These are phyloP conservation scores for Lepidocyrtinus sp. DNA, from an alignment of 2,888 invertebrate genomes.

Conservation along the genomic window DNA sequence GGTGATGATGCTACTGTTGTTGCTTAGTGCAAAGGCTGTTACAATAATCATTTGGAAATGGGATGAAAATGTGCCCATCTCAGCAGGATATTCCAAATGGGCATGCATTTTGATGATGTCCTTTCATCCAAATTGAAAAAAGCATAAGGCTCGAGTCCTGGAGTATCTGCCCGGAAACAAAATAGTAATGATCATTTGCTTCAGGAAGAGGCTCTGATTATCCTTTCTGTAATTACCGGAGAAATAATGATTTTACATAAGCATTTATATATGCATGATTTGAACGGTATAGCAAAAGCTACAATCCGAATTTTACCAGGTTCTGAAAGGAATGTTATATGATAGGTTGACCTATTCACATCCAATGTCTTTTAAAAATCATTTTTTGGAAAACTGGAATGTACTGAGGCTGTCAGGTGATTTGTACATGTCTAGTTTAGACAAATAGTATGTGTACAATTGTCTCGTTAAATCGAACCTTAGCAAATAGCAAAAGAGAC, in stretches of 20 bases:
- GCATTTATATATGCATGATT: no score
- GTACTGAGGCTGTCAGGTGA: background rate
- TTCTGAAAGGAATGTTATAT: no score
- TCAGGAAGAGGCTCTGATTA: slow-evolving; percentile 10
- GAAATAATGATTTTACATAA: no score
- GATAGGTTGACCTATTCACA: no score
- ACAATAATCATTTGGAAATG: slow-evolving; percentile 44
- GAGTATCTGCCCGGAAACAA: slow-evolving; percentile 34
- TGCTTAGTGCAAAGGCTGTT: slow-evolving; percentile 19
- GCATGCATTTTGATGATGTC: slow-evolving; percentile 19
- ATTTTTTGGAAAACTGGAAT: no score
- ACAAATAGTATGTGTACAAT: no score
- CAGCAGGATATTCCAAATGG: slow-evolving; percentile 28
- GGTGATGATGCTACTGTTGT: background rate
- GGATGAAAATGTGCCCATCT: slow-evolving; percentile 32
- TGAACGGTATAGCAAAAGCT: no score
- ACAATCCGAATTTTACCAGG: no score
- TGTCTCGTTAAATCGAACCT: no score
- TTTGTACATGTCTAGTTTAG: background rate
- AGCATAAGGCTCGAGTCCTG: background rate
- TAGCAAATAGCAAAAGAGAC: no score
- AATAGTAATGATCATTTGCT: slow-evolving; percentile 34
- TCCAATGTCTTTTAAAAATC: no score
- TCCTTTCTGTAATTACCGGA: no score
- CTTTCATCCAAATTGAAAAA: background rate